Evolutionary conservation across 2,888 invertebrate genomes (phyloP).

Genomic region (Sclerodermus sp.): DNA sequence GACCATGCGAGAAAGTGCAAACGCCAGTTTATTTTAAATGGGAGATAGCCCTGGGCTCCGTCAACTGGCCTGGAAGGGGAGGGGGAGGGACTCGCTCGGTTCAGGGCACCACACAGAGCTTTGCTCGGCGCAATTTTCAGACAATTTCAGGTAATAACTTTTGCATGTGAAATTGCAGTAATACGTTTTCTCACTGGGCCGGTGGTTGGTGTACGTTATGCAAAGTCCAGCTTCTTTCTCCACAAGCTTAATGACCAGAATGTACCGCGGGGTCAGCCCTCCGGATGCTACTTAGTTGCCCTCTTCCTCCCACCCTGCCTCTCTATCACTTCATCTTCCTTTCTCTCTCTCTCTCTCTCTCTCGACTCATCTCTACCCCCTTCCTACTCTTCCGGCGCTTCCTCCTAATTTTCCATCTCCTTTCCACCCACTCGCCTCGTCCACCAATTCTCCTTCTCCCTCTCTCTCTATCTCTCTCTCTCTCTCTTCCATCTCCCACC

Average conservation of each 20-base stretch:
- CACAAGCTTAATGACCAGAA: slow-evolving; percentile 16
- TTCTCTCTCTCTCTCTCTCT: neutral
- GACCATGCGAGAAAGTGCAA: slow-evolving; percentile 5
- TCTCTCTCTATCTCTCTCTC: slow-evolving; percentile 3
- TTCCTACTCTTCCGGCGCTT: neutral
- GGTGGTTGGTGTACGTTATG: slow-evolving; percentile 28
- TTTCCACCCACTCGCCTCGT: neutral
- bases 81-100: slow-evolving; percentile 4
- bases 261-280: slow-evolving; percentile 18
- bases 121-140: slow-evolving; percentile 43
- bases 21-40: slow-evolving; percentile 6
- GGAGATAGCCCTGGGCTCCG: neutral
- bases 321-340: neutral
- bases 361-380: neutral
- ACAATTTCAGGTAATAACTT: slow-evolving; percentile 53
- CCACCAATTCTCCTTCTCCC: slow-evolving; percentile 1
- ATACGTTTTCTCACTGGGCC: slow-evolving; percentile 36
- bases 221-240: slow-evolving; percentile 25
- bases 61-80: neutral
- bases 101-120: slow-evolving; percentile 1
- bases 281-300: slow-evolving; percentile 24
- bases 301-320: slow-evolving; percentile 16
- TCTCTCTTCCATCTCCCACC: slow-evolving; percentile 1
- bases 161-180: slow-evolving; percentile 52
- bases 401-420: neutral